Conservation (phyloP, 2,888 invertebrate genomes). For the Panopea generosa region DNA sequence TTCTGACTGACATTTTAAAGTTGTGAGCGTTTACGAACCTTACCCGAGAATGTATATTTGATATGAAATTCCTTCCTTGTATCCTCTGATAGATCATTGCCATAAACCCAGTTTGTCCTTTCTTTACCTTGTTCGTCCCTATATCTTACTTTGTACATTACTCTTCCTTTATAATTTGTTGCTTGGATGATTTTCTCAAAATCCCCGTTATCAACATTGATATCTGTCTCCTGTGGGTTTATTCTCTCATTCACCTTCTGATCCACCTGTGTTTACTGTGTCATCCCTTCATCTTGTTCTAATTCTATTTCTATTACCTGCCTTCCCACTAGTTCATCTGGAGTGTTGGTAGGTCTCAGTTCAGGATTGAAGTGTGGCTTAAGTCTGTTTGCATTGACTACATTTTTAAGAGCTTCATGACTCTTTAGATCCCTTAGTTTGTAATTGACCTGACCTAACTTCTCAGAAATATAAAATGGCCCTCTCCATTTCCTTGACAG, state of each 20-base stretch:
- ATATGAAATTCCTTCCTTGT: too few species aligned
- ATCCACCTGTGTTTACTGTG: neutral
- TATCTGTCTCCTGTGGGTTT: neutral
- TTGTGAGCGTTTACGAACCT: too few species aligned
- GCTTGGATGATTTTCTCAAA: constrained; percentile 16
- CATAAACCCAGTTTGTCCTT: neutral
- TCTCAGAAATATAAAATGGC: constrained; percentile 40
- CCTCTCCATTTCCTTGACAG: constrained; percentile 39
- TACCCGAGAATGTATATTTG: too few species aligned
- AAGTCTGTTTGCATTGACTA: constrained; percentile 34
- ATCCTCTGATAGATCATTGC: too few species aligned
- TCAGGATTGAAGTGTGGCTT: constrained; percentile 36
- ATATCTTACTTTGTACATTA: constrained; percentile 7
- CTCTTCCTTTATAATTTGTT: constrained; percentile 5
- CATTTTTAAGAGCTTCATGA: constrained; percentile 29
- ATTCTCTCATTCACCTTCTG: too few species aligned
- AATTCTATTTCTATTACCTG: constrained; percentile 6
- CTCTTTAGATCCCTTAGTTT: constrained; percentile 17
- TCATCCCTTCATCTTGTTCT: constrained; percentile 12
- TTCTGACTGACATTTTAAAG: too few species aligned
- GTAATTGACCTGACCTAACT: constrained; percentile 1
- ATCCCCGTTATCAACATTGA: neutral
- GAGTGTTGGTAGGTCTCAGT: constrained; percentile 44
- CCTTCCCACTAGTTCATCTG: constrained; percentile 7
- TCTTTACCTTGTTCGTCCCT: neutral